phyloP scores from a whole-genome alignment of 2,113 vertebrate species.

The Pelobates fuscus region DNA sequence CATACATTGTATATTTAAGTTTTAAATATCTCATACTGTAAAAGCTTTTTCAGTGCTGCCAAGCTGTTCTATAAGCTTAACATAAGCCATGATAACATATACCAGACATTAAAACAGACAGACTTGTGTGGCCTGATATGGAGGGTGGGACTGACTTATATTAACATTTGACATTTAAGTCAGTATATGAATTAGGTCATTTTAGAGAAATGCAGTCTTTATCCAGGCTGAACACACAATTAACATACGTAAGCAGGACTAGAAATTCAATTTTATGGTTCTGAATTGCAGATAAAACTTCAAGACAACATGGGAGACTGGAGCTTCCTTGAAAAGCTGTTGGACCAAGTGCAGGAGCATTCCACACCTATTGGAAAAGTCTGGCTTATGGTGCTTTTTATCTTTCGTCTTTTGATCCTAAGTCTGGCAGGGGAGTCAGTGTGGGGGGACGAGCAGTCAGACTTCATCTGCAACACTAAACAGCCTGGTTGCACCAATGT shows the following conservation, averaged over 20 bases:
- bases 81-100: neutral
- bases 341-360: constrained; percentile 93
- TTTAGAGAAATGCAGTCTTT: neutral
- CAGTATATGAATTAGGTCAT: neutral
- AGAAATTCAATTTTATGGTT: neutral
- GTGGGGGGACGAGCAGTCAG: constrained; percentile 92
- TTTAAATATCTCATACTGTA: neutral
- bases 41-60: neutral
- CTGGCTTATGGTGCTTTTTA: constrained; percentile 94
- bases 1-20: too few species aligned
- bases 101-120: neutral
- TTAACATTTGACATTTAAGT: neutral
- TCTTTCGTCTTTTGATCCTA: constrained; percentile 93
- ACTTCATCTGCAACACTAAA: constrained; percentile 88
- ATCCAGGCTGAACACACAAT: neutral
- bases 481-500: constrained; percentile 89
- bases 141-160: neutral
- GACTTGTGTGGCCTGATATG: neutral
- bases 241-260: neutral
- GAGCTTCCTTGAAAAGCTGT: constrained; percentile 90
- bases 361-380: constrained; percentile 86
- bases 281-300: constrained; percentile 4
- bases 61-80: neutral
- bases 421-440: constrained; percentile 87
- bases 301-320: constrained; percentile 84